Evolutionary conservation across 2,888 invertebrate genomes (phyloP).

Genomic region (Phania funesta): DNA sequence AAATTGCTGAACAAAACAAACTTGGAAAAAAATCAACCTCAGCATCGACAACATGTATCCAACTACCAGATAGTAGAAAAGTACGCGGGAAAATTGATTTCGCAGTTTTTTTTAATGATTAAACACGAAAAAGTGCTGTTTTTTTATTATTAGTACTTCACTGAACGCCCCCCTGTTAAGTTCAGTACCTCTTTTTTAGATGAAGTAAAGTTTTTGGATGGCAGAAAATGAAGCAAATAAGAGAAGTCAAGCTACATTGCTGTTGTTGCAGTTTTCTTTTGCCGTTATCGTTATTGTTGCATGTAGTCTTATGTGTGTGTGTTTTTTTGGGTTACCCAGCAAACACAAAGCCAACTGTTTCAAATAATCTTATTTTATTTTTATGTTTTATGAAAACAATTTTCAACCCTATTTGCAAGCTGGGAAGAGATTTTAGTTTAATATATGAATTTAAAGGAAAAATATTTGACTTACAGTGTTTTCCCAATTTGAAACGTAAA

Average conservation of each 20-base stretch:
- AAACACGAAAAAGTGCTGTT: background rate
- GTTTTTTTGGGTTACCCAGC: slow-evolving; percentile 6
- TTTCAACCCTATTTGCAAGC: too few relatives aligned
- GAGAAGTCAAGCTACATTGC: slow-evolving; percentile 53
- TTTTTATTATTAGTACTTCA: background rate
- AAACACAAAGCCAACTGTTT: too few relatives aligned
- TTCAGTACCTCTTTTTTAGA: background rate
- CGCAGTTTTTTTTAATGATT: background rate
- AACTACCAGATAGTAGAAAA: slow-evolving; percentile 63
- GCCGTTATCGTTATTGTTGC: background rate
- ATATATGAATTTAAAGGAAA: too few relatives aligned
- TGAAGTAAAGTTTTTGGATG: background rate
- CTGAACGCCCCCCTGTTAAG: background rate
- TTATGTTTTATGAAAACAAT: too few relatives aligned
- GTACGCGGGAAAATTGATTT: slow-evolving; percentile 75
- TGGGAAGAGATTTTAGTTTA: too few relatives aligned
- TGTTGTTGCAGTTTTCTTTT: background rate
- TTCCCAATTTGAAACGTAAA: too few relatives aligned
- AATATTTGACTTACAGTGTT: too few relatives aligned
- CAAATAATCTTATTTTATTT: too few relatives aligned
- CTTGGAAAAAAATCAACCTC: slow-evolving; percentile 26
- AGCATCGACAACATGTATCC: slow-evolving; percentile 43
- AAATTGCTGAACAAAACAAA: slow-evolving; percentile 72
- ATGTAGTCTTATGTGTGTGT: background rate
- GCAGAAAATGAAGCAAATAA: slow-evolving; percentile 45